Base-by-base conservation (phyloP, 2,113 vertebrate species). In the Lethenteron reissneri region DNA sequence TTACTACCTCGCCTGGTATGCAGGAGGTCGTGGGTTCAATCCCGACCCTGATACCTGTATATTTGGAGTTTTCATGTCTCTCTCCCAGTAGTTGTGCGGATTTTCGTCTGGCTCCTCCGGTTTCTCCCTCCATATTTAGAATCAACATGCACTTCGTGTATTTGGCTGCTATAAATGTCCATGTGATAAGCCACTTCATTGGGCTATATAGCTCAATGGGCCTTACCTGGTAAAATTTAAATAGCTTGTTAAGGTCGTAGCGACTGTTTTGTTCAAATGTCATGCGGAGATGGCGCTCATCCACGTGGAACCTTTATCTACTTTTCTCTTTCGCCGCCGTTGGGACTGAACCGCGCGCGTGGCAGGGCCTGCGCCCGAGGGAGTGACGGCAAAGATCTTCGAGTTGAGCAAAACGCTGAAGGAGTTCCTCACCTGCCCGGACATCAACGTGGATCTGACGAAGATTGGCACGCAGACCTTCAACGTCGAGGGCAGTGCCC, bases 401-500 rank as follows among this genome's bases (percentile, higher is more conserved):
- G 88, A 99, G 64, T 80, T 95, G 78, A 99, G 94, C 81, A 99
- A 97, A 83, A 80, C 83, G 70, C 85, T 96, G 2, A 86, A 92
- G 76, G 92, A 97, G 72, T 99, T 95, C 76, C 82, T 83, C 5
- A 95, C 95, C 81, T 99, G 92, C 72, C 92, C 94, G 1, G 90
- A 95, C 13, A 82, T 99, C 73, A 85, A 89, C 70, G 86, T 89
- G 62, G 90, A 99, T 78, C 81, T 97, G 69, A 76, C 84, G 57
- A 85, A 83, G 72, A 85, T 94, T 62, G 86, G 94, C 60, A 97
- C 91, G 71, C 89, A 99, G 80, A 88, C 89, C 70, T 97, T 99
- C 81, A 89, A 97, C 76, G 78, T 99, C 78, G 90, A 97, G 79
- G 97, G 94, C 75, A 89, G 88, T 71, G 90, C 92, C 77, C 91